Base-by-base conservation (phyloP, 1,140 invertebrate genomes). In the Aphidius gifuensis region DNA sequence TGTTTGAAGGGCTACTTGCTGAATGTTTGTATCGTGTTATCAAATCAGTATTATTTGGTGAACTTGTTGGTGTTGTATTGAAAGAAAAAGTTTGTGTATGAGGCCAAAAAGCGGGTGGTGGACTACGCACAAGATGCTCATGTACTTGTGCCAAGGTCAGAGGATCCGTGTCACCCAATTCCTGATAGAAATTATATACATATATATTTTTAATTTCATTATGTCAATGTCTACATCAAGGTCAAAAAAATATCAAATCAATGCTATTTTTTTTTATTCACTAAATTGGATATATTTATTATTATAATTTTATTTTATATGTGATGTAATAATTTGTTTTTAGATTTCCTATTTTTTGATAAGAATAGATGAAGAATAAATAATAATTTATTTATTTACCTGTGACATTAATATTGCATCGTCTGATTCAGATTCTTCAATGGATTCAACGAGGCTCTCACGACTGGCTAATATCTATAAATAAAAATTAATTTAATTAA, bases 91-190 rank as follows among this genome's bases (percentile, higher is more conserved):
- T 71, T 1, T 77, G 71, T 38, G 69, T 68, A 59, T 85, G 84
- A 5, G 87, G 85, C 86, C 87, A 88, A 58, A 86, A 87, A 5
- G 86, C 88, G 0, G 90, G 90, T 6, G 91, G 91, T 32, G 91
- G 90, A 68, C 89, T 91, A 48, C 91, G 79, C 40, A 93, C 91
- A 81, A 92, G 86, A 73, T 92, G 90, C 72, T 92, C 88, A 74
- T 92, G 90, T 44, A 92, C 87, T 74, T 91, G 90, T 54, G 89
- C 89, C 48, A 92, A 76, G 21, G 88, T 88, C 50, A 91, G 70
- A 0, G 89, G 88, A 74, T 90, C 88, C 47, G 83, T 78, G 60
- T 85, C 85, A 9, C 85, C 85, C 69, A 90, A 85, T 74, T 90
- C 88, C 88, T 90, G 73, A 39, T 32, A 4, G 4, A 32, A 32